phyloP scores from a whole-genome alignment of 2,113 vertebrate species.

The Echinops telfairi region DNA sequence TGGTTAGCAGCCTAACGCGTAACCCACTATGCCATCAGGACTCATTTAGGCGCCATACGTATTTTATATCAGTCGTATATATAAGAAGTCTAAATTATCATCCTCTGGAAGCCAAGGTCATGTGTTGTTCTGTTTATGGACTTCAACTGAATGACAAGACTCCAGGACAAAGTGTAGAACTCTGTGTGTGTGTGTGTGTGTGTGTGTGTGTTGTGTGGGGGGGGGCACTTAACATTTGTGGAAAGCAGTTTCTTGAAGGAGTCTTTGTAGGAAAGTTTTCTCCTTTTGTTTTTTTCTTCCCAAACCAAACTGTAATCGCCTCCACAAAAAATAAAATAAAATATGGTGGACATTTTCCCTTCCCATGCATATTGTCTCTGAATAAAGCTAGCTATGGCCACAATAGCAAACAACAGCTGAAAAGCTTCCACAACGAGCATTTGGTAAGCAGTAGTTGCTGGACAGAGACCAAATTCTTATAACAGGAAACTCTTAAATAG shows the following conservation, averaged over 20 bases:
- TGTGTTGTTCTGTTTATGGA: slow-evolving; percentile 7
- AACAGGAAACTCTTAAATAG: slow-evolving; percentile 21
- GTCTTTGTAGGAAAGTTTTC: not conserved
- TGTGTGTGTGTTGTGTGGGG: not conserved
- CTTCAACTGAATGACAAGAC: slow-evolving; percentile 41
- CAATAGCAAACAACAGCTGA: slow-evolving; percentile 16
- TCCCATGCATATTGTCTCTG: not conserved
- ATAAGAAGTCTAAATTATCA: not conserved
- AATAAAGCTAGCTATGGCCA: not conserved
- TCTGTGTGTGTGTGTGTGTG: not conserved
- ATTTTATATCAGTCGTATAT: not conserved
- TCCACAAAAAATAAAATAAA: slow-evolving; percentile 35
- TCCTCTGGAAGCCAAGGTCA: not conserved
- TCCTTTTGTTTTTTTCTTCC: not conserved
- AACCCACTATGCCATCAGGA: too few relatives aligned
- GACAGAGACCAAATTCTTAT: slow-evolving; percentile 15
- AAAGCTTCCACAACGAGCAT: not conserved
- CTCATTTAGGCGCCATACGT: not conserved
- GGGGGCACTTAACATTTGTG: not conserved
- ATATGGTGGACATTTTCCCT: slow-evolving; percentile 29
- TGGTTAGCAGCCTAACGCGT: too few relatives aligned
- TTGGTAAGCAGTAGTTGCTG: not conserved
- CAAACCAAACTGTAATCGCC: slow-evolving; percentile 39
- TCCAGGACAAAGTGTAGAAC: not conserved
- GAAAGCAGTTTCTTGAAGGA: not conserved